Evolutionary conservation across 2,797 vertebrate genomes (phyloP).

Genomic region (Phaenicophaeus curvirostris): DNA sequence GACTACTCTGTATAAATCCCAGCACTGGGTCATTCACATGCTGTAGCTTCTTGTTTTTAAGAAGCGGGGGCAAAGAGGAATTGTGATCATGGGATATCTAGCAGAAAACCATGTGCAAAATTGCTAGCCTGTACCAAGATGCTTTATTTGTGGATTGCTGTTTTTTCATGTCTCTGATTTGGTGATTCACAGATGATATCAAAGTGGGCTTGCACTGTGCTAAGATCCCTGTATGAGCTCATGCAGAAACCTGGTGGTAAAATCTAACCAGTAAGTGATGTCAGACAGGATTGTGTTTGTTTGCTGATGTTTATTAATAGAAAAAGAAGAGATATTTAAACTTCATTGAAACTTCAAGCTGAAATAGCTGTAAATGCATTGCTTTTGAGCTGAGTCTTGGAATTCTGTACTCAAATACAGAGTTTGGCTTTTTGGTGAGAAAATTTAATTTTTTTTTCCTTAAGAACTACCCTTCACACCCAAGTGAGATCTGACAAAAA

Average conservation of each 20-base stretch:
- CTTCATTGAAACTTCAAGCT: neutral
- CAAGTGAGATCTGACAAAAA: conserved; percentile 21
- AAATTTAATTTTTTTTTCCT: conserved; percentile 6
- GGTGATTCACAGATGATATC: neutral
- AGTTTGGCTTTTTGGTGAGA: conserved; percentile 5
- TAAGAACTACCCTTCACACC: neutral
- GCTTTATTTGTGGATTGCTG: neutral
- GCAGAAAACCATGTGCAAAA: neutral
- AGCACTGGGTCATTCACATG: neutral
- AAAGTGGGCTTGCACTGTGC: neutral
- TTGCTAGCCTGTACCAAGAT: neutral
- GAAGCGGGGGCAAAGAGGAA: neutral
- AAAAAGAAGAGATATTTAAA: neutral
- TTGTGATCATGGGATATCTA: neutral
- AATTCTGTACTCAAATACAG: neutral
- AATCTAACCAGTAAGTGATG: neutral
- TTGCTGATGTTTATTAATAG: neutral
- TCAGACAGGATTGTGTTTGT: neutral
- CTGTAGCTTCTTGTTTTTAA: neutral
- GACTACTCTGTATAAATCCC: neutral
- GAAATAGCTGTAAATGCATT: neutral
- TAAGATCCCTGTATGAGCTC: neutral
- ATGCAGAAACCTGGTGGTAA: neutral
- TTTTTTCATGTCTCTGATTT: neutral
- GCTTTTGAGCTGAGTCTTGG: neutral